Conservation (phyloP, 2,888 invertebrate genomes). For the Listrodromus nycthemerus region DNA sequence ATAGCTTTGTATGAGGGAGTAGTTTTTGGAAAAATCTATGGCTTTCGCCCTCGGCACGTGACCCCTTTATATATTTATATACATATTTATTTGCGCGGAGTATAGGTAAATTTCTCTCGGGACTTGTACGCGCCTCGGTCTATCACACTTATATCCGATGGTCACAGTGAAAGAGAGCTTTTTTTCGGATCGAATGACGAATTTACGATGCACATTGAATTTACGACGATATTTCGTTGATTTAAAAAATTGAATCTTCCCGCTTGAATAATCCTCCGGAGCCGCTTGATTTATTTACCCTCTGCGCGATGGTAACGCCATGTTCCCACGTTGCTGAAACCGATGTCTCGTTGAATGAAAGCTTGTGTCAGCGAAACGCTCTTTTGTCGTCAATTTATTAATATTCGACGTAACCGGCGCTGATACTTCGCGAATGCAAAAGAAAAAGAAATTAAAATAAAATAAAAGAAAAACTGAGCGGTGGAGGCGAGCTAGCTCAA, state of each 20-base stretch:
- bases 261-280: background rate
- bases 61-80: conserved; percentile 19
- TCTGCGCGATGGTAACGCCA: background rate
- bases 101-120: conserved; percentile 56
- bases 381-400: conserved; percentile 59
- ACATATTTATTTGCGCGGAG: conserved; percentile 20
- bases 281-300: conserved; percentile 31
- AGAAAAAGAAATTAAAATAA: conserved; percentile 8
- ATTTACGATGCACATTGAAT: conserved; percentile 31
- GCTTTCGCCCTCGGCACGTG: conserved; percentile 39
- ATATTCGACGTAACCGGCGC: conserved; percentile 42
- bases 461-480: conserved; percentile 6
- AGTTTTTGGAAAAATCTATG: conserved; percentile 33
- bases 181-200: conserved; percentile 16
- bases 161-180: background rate
- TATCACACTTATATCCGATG: conserved; percentile 1
- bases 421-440: conserved; percentile 11
- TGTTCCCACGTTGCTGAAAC: conserved; percentile 33
- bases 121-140: conserved; percentile 5
- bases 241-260: conserved; percentile 23
- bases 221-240: conserved; percentile 40
- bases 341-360: conserved; percentile 46
- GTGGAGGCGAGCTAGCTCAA: conserved; percentile 32
- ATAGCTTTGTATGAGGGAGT: background rate
- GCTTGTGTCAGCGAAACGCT: conserved; percentile 21